A percentile compares a stretch with the other conserved stretches of the same genome.
These are phyloP conservation scores for Laodelphax striatellus DNA, from an alignment of 1,140 invertebrate genomes.

Conservation along the genomic window DNA sequence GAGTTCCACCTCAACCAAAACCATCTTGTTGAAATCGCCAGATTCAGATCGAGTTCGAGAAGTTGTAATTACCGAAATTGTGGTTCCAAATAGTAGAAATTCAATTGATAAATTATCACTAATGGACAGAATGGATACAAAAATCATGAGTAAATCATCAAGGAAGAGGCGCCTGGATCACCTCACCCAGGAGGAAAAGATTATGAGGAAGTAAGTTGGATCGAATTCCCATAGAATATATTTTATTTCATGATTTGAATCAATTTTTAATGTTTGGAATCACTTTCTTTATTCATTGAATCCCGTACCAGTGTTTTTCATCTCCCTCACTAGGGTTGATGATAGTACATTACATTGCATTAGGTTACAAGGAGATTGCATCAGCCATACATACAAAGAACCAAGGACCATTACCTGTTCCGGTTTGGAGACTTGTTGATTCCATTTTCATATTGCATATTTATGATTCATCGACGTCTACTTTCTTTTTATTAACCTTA, in stretches of 20 bases:
- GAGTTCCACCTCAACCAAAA: not conserved
- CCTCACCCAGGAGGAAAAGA: slow-evolving; percentile 68
- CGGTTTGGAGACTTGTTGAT: not conserved
- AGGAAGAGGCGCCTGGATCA: slow-evolving; percentile 65
- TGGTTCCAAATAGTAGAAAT: not conserved
- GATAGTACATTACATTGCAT: too few species aligned
- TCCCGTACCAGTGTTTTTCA: too few species aligned
- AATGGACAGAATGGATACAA: not conserved
- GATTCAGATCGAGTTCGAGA: slow-evolving; percentile 18
- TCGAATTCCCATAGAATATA: not conserved
- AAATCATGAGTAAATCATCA: slow-evolving; percentile 20
- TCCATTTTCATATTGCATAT: not conserved
- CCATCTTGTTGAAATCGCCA: slow-evolving; percentile 12
- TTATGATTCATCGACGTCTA: not conserved
- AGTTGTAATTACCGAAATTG: slow-evolving; percentile 17
- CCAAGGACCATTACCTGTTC: too few species aligned
- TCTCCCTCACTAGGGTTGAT: too few species aligned
- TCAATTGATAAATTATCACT: not conserved
- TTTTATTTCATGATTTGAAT: not conserved
- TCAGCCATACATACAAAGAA: too few species aligned
- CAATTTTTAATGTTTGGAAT: not conserved
- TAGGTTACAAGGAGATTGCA: too few species aligned
- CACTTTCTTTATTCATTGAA: too few species aligned
- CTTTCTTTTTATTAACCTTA: not conserved
- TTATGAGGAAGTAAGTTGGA: slow-evolving; percentile 65